phyloP scores from a whole-genome alignment of 2,797 vertebrate genomes.

The Syngnathus acus region DNA sequence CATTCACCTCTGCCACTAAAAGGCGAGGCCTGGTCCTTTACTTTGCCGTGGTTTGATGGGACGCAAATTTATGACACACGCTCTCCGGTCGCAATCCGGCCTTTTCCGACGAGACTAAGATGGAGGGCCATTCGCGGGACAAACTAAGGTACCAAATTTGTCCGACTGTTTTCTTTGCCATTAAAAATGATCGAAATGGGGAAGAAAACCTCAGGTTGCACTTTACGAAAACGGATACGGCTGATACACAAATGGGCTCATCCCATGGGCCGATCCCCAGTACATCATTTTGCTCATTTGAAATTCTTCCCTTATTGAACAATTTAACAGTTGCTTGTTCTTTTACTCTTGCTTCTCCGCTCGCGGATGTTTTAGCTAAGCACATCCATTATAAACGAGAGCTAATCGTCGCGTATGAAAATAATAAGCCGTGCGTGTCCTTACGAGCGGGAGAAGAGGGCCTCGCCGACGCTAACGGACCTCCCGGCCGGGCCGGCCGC shows the following conservation, averaged over 20 bases:
- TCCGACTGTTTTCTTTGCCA: too few species aligned
- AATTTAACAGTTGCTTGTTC: background rate
- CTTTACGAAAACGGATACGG: background rate
- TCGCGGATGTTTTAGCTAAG: background rate
- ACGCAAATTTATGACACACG: too few species aligned
- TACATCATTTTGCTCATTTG: too few species aligned
- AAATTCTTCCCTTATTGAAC: background rate
- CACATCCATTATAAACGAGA: background rate
- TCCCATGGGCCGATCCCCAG: too few species aligned
- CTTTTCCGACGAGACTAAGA: background rate
- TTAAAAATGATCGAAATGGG: background rate
- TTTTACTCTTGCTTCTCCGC: background rate
- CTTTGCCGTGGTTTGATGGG: background rate
- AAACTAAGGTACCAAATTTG: background rate
- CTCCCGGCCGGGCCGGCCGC: background rate
- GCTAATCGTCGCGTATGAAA: background rate
- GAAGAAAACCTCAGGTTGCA: background rate
- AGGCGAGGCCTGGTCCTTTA: background rate
- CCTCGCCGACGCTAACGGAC: background rate
- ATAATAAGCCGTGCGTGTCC: background rate
- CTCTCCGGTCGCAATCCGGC: too few species aligned
- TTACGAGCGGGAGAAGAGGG: background rate
- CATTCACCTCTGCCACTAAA: conserved; percentile 1
- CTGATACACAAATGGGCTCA: too few species aligned
- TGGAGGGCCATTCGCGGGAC: background rate